Percentiles rank a stretch among this genome's conserved stretches.
Conservation (phyloP, 2,113 vertebrate genomes). For the Gnathochromis pfefferi region DNA sequence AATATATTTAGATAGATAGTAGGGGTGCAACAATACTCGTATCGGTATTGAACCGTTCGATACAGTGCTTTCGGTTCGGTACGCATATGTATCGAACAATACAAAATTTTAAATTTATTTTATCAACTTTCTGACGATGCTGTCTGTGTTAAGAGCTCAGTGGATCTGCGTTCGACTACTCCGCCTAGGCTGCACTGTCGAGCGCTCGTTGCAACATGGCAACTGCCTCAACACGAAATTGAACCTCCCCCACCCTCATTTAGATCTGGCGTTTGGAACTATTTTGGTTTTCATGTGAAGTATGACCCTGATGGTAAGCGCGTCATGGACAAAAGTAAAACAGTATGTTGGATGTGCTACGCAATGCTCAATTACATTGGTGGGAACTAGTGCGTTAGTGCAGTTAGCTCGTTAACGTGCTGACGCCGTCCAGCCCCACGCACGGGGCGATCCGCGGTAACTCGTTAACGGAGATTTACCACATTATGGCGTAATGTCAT, state of each 20-base stretch:
- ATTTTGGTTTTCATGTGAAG: neutral
- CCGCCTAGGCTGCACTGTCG: neutral
- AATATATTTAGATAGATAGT: neutral
- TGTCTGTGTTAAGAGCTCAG: neutral
- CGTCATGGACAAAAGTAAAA: too few relatives aligned
- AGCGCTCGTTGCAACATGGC: neutral
- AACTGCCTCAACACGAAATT: neutral
- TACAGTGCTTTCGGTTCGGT: neutral
- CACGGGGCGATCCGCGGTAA: rapidly evolving
- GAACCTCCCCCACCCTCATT: neutral
- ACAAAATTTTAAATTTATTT: neutral
- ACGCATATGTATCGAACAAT: neutral
- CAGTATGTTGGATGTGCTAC: too few relatives aligned
- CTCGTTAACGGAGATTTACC: too few relatives aligned
- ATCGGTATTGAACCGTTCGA: neutral
- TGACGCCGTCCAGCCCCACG: too few relatives aligned
- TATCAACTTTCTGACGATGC: neutral
- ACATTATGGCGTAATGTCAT: too few relatives aligned
- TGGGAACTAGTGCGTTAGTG: rapidly evolving
- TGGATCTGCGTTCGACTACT: neutral
- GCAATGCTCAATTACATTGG: neutral
- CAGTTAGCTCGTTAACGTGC: rapidly evolving
- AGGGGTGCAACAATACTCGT: neutral
- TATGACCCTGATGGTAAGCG: rapidly evolving
- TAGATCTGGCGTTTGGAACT: rapidly evolving